A percentile compares a stretch with the other conserved stretches of the same genome.
Evolutionary conservation across 2,888 invertebrate genomes (phyloP).

Genomic region (Leptinotarsa tumamoca): DNA sequence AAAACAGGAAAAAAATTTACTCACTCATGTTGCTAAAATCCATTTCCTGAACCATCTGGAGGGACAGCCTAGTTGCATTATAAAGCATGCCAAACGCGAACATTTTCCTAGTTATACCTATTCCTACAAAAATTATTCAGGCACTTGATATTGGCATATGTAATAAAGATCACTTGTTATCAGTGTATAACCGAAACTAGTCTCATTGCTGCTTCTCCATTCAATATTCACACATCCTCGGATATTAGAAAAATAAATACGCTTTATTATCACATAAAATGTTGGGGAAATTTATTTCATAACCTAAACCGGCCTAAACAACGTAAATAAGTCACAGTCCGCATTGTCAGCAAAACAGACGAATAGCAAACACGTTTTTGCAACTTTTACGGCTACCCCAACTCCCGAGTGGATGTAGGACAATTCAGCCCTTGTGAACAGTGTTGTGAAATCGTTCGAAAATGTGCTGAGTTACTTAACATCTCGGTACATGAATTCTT

Average conservation of each 20-base stretch:
- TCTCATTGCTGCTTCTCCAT: neutral
- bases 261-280: constrained; percentile 5
- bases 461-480: too few relatives aligned
- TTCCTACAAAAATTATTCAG: constrained; percentile 22
- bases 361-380: constrained; percentile 30
- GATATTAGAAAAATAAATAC: constrained; percentile 6
- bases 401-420: constrained; percentile 26
- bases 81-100: constrained; percentile 59
- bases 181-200: neutral
- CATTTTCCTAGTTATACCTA: constrained; percentile 49
- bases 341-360: constrained; percentile 11
- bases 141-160: constrained; percentile 43
- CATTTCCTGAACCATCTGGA: constrained; percentile 59
- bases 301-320: constrained; percentile 2
- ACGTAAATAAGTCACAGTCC: neutral
- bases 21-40: constrained; percentile 57
- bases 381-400: constrained; percentile 29
- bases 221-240: constrained; percentile 1
- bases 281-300: neutral
- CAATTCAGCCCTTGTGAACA: constrained; percentile 35
- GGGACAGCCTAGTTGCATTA: constrained; percentile 59
- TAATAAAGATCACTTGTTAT: constrained; percentile 7
- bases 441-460: constrained; percentile 21
- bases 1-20: constrained; percentile 37
- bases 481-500: too few relatives aligned